Evolutionary conservation across 2,797 vertebrate genomes (phyloP).

Genomic region (Ceryle rudis): DNA sequence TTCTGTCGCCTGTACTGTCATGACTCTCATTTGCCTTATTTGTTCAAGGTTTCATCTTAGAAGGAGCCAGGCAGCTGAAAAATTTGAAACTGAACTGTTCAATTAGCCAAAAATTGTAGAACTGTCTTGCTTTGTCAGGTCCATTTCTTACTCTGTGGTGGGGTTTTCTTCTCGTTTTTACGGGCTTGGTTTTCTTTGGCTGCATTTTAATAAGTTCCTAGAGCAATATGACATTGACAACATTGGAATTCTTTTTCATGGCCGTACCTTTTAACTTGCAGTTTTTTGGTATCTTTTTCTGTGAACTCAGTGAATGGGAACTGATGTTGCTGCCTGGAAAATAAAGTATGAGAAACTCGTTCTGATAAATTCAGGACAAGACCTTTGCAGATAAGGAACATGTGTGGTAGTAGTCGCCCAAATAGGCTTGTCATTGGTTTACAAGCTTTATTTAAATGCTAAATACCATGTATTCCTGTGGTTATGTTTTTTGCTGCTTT

Average conservation of each 20-base stretch:
- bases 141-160: neutral
- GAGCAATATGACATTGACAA: neutral
- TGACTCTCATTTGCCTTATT: neutral
- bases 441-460: conserved; percentile 58
- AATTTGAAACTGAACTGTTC: neutral
- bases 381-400: conserved; percentile 51
- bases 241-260: neutral
- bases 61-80: neutral
- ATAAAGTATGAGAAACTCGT: neutral
- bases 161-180: neutral
- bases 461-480: conserved; percentile 47
- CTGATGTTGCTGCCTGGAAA: conserved; percentile 13
- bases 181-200: neutral
- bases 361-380: conserved; percentile 1
- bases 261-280: neutral
- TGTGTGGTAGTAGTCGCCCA: conserved; percentile 35
- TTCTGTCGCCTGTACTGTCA: neutral
- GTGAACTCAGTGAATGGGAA: neutral
- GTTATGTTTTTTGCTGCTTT: conserved; percentile 43
- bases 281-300: neutral
- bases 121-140: neutral
- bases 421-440: conserved; percentile 43
- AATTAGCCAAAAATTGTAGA: neutral
- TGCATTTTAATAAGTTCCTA: neutral
- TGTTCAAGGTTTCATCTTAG: neutral